Conservation (phyloP, 2,888 invertebrate species). For the Oxytorus armatus region DNA sequence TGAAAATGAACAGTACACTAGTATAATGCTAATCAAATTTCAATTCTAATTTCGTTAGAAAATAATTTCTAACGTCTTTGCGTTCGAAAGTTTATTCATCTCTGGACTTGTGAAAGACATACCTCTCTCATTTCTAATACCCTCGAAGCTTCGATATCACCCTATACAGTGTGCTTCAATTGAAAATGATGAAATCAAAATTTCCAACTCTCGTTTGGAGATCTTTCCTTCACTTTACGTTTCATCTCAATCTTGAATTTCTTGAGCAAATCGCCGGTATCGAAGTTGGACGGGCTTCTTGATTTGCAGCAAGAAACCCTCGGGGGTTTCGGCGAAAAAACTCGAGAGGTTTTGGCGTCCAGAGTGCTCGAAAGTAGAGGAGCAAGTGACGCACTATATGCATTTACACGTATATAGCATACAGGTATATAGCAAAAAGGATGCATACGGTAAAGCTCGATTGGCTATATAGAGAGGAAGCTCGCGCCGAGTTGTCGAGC, state of each 20-base stretch:
- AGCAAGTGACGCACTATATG: conserved; percentile 7
- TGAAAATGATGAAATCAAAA: neutral
- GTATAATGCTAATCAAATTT: neutral
- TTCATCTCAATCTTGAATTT: conserved; percentile 16
- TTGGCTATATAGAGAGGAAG: conserved; percentile 41
- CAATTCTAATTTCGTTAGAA: neutral
- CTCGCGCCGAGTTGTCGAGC: conserved; percentile 46
- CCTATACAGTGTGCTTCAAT: neutral
- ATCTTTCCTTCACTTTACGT: conserved; percentile 11
- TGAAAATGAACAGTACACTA: too few species aligned
- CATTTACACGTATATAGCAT: neutral
- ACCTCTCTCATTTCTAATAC: neutral
- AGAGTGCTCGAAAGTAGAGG: conserved; percentile 31
- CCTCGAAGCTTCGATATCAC: neutral
- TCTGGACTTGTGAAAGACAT: neutral
- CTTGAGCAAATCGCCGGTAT: conserved; percentile 3
- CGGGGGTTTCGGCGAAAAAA: conserved; percentile 5
- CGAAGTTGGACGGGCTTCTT: conserved; percentile 33
- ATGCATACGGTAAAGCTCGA: conserved; percentile 23
- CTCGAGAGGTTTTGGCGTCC: neutral
- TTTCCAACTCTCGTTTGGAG: neutral
- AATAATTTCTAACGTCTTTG: neutral
- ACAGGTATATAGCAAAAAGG: conserved; percentile 6
- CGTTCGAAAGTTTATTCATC: neutral
- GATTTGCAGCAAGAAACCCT: conserved; percentile 26